Base-by-base conservation (phyloP, 2,888 invertebrate genomes). In the Choristoneura rosaceana region DNA sequence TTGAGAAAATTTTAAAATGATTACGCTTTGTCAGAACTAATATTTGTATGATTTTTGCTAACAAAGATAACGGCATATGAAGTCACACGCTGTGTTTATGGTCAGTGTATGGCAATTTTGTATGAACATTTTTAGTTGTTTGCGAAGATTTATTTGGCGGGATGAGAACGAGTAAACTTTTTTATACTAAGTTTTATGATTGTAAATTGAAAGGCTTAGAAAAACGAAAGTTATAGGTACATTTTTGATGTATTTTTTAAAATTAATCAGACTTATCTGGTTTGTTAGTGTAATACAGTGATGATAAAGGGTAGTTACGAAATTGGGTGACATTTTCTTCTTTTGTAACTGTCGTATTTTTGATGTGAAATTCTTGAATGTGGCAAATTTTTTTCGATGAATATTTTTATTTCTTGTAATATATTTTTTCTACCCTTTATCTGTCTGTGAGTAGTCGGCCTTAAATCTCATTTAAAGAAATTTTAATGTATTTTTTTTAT, bases 401-500 rank as follows among this genome's bases (percentile, higher is more conserved):
- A 50, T 14, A 50, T 7, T 14, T 50, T 50, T 15, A 52, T 17
- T 52, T 38, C 38, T 38, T 38, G 38, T 4, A 4, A 5, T 5
- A 25, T 8, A 1, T 50, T 9, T 52, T 52, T 9, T 52, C 52
- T 52, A 17, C 52, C 9, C 15, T 52, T 52, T 17, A 17, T 52
- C 52, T 15, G 17, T 17, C 17, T 17, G 17, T 10, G 41, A 25
- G 34, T 41, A 14, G 66, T 10, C 17, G 52, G 61, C 43, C 14
- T 15, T 62, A 66, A 71, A 71, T 71, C 71, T 71, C 71, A 71
- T 52, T 52, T 52, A 38, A 17, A 52, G 17, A 52, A 17, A 7
- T 71, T 71, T 25, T 43, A 70, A 55, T 59, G 70, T 68, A 17
- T 62, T 71, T 71, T 71, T 67, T 50, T 34, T 34, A 67, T 55